A percentile compares a stretch with the other conserved stretches of the same genome.
Conservation (phyloP, 2,113 vertebrate genomes). For the Cololabis saira region DNA sequence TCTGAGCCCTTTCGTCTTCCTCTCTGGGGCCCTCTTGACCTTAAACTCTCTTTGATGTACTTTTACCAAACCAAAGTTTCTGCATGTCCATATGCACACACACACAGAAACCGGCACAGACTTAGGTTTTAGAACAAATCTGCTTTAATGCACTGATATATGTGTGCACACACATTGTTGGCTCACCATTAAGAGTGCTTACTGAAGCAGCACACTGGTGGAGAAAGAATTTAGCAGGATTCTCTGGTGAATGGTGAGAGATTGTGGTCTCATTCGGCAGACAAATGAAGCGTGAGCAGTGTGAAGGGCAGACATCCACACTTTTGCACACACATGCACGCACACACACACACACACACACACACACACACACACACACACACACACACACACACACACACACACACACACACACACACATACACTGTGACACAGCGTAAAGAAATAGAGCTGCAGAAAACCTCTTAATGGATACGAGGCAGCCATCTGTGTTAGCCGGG, state of each 20-base stretch:
- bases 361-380: neutral
- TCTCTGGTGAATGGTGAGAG: conserved; percentile 68
- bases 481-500: conserved; percentile 61
- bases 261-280: conserved; percentile 77
- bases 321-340: conserved; percentile 33
- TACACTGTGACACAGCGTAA: conserved; percentile 56
- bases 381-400: too few species aligned
- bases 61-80: conserved; percentile 18
- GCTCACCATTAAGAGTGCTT: conserved; percentile 66
- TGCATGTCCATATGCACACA: conserved; percentile 7
- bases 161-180: conserved; percentile 41
- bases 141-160: conserved; percentile 23
- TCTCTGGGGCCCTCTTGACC: conserved; percentile 57
- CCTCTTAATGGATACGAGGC: conserved; percentile 71
- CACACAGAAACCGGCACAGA: conserved; percentile 7
- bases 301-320: conserved; percentile 63
- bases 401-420: conserved; percentile 53
- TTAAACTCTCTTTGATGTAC: conserved; percentile 54
- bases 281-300: conserved; percentile 73
- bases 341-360: neutral
- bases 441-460: conserved; percentile 55
- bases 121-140: conserved; percentile 40
- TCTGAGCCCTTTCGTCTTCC: conserved; percentile 17
- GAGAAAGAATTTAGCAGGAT: conserved; percentile 64
- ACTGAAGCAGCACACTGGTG: conserved; percentile 62